Evolutionary conservation across 2,888 invertebrate genomes (phyloP).

Genomic region (Polydrusus tereticollis): DNA sequence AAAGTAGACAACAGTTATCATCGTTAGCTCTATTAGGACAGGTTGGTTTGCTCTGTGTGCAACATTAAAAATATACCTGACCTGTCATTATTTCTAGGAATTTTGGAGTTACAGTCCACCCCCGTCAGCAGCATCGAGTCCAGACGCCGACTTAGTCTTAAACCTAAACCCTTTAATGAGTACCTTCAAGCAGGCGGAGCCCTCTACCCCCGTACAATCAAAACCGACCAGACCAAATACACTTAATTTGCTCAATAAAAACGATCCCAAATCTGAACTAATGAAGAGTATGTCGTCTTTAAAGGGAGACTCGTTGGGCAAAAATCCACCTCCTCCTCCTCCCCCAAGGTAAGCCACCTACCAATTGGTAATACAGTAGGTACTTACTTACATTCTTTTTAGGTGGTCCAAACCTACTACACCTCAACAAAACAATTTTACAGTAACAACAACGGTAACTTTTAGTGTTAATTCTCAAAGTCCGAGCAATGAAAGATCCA

Average conservation of each 20-base stretch:
- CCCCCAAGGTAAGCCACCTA: conserved; percentile 70
- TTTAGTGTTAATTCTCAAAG: conserved; percentile 79
- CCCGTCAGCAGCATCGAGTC: conserved; percentile 66
- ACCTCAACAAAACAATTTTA: conserved; percentile 77
- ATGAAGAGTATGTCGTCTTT: conserved; percentile 55
- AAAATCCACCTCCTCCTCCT: conserved; percentile 86
- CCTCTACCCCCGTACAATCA: conserved; percentile 69
- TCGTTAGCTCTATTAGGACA: conserved; percentile 92
- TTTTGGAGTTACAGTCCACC: conserved; percentile 76
- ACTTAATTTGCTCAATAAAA: conserved; percentile 77
- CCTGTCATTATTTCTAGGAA: conserved; percentile 70
- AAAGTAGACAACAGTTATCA: conserved; percentile 90
- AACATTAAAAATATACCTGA: background rate
- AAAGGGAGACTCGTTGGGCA: conserved; percentile 59
- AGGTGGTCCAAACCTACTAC: conserved; percentile 85
- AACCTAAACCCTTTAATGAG: conserved; percentile 83
- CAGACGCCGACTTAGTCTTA: conserved; percentile 77
- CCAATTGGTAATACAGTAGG: background rate
- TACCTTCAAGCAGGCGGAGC: conserved; percentile 77
- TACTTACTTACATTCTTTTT: background rate
- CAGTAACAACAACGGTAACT: conserved; percentile 88
- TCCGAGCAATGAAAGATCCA: conserved; percentile 51
- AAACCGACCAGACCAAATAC: conserved; percentile 86
- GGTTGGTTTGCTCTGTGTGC: conserved; percentile 37
- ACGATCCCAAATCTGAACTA: conserved; percentile 57